Conservation (phyloP, 2,113 vertebrate genomes). For the Prietella phreatophila region DNA sequence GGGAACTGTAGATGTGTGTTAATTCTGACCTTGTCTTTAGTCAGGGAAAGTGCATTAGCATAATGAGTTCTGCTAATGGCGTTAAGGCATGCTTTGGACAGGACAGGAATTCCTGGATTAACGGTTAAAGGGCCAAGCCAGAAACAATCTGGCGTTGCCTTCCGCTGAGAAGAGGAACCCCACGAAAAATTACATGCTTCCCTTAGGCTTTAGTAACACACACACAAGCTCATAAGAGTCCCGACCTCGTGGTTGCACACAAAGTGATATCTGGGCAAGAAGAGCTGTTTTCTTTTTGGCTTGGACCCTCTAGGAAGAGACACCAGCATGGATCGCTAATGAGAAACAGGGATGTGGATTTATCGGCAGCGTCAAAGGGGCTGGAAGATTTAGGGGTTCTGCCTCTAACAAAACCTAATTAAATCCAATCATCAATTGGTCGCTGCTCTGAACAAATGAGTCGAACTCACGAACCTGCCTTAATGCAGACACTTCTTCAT, state of each 20-base stretch:
- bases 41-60: conserved; percentile 4
- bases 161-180: not conserved
- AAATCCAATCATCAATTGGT: conserved; percentile 48
- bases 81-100: conserved; percentile 20
- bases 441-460: conserved; percentile 45
- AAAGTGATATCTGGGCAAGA: conserved; percentile 32
- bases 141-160: conserved; percentile 16
- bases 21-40: conserved; percentile 31
- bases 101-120: conserved; percentile 15
- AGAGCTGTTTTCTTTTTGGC: conserved; percentile 10
- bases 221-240: conserved; percentile 28
- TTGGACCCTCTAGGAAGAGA: conserved; percentile 38
- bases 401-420: conserved; percentile 44
- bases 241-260: conserved; percentile 28
- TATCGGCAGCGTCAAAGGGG: conserved; percentile 12
- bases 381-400: conserved; percentile 26
- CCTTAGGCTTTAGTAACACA: conserved; percentile 47
- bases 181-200: conserved; percentile 56
- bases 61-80: conserved; percentile 29
- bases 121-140: conserved; percentile 8
- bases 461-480: conserved; percentile 43
- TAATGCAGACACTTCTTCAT: conserved; percentile 29
- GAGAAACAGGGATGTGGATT: conserved; percentile 39
- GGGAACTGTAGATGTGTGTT: conserved; percentile 5
- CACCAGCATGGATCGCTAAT: conserved; percentile 22